phyloP scores from a whole-genome alignment of 2,888 invertebrate species.

The Cyaniris semiargus region DNA sequence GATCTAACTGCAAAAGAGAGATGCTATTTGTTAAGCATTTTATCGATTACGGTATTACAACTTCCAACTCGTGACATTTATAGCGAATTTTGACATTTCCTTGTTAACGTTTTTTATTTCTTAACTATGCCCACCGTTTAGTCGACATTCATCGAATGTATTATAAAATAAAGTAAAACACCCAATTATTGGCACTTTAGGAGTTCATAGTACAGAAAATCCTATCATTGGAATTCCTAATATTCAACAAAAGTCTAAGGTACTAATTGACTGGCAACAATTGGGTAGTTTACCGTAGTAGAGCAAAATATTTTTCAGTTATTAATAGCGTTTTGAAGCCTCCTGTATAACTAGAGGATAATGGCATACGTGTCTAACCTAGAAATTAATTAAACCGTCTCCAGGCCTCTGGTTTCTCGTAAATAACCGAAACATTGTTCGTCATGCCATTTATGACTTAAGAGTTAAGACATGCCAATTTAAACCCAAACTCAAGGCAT shows the following conservation, averaged over 20 bases:
- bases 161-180: no score
- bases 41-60: neutral
- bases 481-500: neutral
- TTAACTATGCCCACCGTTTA: neutral
- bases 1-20: no score
- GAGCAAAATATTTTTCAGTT: no score
- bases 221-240: no score
- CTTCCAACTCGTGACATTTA: neutral
- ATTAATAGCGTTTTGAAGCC: neutral
- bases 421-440: constrained; percentile 1
- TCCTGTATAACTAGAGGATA: neutral
- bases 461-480: neutral
- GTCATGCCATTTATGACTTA: constrained; percentile 13
- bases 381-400: neutral
- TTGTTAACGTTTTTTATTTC: neutral
- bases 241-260: no score
- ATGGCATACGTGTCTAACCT: neutral
- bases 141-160: neutral
- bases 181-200: no score
- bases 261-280: no score
- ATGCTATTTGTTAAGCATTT: neutral
- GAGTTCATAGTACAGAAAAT: no score
- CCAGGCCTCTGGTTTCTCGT: neutral
- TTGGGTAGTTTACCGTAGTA: no score
- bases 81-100: neutral